These are phyloP conservation scores for Myotis vivesi DNA, from an alignment of 2,797 vertebrate genomes.

Conservation along the genomic window DNA sequence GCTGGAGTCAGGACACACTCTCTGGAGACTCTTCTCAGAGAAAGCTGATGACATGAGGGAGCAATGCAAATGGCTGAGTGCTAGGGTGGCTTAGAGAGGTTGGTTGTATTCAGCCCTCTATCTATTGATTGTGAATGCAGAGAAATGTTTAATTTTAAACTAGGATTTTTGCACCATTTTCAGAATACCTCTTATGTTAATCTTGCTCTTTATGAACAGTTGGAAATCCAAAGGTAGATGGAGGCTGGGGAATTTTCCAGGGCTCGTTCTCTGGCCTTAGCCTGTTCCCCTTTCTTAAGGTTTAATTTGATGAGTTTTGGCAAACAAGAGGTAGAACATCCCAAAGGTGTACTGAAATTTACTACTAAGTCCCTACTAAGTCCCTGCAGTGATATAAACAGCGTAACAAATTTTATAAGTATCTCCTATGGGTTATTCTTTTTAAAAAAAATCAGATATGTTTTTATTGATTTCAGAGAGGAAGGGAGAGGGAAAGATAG, in stretches of 20 bases:
- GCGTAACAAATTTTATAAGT: not conserved
- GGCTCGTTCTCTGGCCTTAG: not conserved
- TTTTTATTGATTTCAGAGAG: too few relatives aligned
- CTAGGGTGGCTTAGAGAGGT: not conserved
- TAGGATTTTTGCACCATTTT: not conserved
- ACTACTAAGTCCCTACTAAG: not conserved
- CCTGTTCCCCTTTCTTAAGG: not conserved
- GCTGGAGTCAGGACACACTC: not conserved
- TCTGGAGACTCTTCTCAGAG: not conserved
- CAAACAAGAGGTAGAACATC: not conserved
- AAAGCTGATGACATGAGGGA: not conserved
- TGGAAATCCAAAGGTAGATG: not conserved
- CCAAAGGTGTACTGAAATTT: not conserved
- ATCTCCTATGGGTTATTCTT: not conserved
- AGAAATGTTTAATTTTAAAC: not conserved
- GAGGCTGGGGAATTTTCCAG: not conserved
- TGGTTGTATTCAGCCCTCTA: not conserved
- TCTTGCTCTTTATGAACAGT: not conserved
- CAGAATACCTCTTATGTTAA: not conserved
- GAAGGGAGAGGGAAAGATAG: too few relatives aligned
- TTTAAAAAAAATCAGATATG: too few relatives aligned
- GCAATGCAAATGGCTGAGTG: not conserved
- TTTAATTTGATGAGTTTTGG: not conserved
- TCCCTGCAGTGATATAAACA: not conserved
- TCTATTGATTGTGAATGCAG: not conserved